These are phyloP conservation scores for Drosophila acutilabella DNA, from an alignment of 2,888 invertebrate species.

Conservation along the genomic window DNA sequence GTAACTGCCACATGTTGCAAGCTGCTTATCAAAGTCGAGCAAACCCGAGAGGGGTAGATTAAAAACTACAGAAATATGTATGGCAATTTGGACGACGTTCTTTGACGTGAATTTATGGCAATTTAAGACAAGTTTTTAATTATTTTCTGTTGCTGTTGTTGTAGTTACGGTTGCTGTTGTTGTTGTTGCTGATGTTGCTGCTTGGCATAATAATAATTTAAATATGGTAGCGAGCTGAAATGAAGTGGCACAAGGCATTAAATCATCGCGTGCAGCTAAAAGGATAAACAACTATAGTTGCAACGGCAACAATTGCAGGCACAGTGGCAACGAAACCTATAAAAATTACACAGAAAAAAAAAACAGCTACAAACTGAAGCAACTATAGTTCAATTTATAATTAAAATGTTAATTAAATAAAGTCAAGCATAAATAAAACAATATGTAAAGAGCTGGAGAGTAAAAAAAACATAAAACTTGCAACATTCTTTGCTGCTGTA, in stretches of 20 bases:
- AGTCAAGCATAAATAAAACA: slow-evolving; percentile 30
- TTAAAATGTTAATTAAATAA: slow-evolving; percentile 59
- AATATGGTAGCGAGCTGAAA: slow-evolving; percentile 71
- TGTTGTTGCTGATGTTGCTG: slow-evolving; percentile 31
- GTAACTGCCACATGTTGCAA: slow-evolving; percentile 25
- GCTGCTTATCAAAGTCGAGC: slow-evolving; percentile 1
- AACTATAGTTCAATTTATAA: slow-evolving; percentile 24
- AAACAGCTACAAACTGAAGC: slow-evolving; percentile 26
- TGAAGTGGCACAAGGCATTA: slow-evolving; percentile 79
- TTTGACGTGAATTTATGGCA: slow-evolving; percentile 82
- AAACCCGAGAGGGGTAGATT: background rate
- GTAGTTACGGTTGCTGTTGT: slow-evolving; percentile 12
- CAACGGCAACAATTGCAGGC: slow-evolving; percentile 24
- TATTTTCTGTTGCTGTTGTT: slow-evolving; percentile 61
- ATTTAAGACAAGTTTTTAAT: slow-evolving; percentile 82
- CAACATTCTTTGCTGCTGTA: slow-evolving; percentile 45
- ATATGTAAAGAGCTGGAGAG: slow-evolving; percentile 34
- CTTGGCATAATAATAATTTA: slow-evolving; percentile 77
- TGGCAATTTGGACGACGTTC: slow-evolving; percentile 75
- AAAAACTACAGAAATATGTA: slow-evolving; percentile 50
- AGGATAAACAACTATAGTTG: slow-evolving; percentile 65
- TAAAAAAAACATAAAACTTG: slow-evolving; percentile 8
- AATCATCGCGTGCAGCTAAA: slow-evolving; percentile 80
- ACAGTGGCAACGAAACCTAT: slow-evolving; percentile 48
- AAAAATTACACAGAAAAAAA: slow-evolving; percentile 30